Evolutionary conservation across 2,888 invertebrate genomes (phyloP), one percentile per base, ranked within the genome.

Genomic region (Ennomos quercinarius): DNA sequence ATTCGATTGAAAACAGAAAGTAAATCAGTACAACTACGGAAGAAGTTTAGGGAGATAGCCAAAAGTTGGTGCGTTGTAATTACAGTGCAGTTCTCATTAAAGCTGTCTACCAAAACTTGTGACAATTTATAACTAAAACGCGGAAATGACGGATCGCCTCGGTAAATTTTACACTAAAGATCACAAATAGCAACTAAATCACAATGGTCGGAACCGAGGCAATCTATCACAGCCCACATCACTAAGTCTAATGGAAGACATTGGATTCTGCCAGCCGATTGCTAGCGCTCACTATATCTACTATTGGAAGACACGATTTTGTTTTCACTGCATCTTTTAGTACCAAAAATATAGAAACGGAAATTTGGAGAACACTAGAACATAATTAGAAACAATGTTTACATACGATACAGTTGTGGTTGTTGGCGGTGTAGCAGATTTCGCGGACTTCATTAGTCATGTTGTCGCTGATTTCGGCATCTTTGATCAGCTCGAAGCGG

Each of bases 381-480:
- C 71, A 73, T 74, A 75, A 6, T 76, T 86, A 89, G 70, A 83
- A 84, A 76, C 82, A 88, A 80, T 87, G 76, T 74, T 89, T 91
- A 91, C 92, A 92, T 87, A 92, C 89, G 81, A 86, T 77, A 76
- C 92, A 92, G 76, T 73, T 81, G 69, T 67, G 69, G 53, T 80
- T 84, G 62, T 66, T 76, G 64, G 85, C 81, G 65, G 86, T 73
- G 86, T 93, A 91, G 87, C 93, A 89, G 85, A 93, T 90, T 77
- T 94, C 94, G 53, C 90, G 87, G 51, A 93, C 87, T 82, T 94
- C 94, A 73, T 94, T 94, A 57, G 93, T 90, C 81, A 94, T 81
- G 80, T 94, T 94, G 61, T 94, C 94, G 71, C 84, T 92, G 77
- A 93, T 86, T 77, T 93, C 94, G 61, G 85, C 79, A 42, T 81